Base-by-base conservation (phyloP, 2,797 vertebrate species). In the Sarcoramphus papa region DNA sequence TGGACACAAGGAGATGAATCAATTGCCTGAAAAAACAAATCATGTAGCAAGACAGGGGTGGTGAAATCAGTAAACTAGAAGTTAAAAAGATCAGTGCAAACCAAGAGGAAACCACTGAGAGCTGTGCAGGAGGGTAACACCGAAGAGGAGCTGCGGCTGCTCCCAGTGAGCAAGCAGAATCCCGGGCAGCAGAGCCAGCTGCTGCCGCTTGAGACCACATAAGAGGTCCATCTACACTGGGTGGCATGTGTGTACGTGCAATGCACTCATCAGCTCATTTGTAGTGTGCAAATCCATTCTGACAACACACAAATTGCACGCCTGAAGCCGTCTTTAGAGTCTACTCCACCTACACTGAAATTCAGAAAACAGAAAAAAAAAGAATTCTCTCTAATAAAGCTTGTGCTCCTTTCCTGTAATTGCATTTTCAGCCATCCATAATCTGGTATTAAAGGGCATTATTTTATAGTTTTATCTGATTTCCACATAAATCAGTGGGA, bases 121-220 rank as follows among this genome's bases (percentile, higher is more conserved):
- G 12, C 48, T 68, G 31, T 20, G 12, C 17, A n/a, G 35, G 33
- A n/a, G 6, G 15, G 9, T 14, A 31, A 17, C 40, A 27, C 9
- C 0, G 6, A 51, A 15, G 24, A 65, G 23, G 24, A 37, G 27
- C 56, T 35, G 40, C 2, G 3, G 30, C 20, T 0, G 2, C 4
- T 54, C 30, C 54, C 30, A 19, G 5, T 3, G 2, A 15, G 8
- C 3, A 2, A 56, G 30, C 25, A 23, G 40, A n/a, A 35, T 40
- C 25, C 23, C 1, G 1, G 20, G 23, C 20, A 25, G 20, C 0
- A 0, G 25, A 41, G 12, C 9, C 1, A 2, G 24, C 18, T 56
- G 64, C 30, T 47, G 9, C 27, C 0, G 1, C 28, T 25, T 16
- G 33, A 25, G 70, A 41, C 12, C 8, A 7, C 0, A 3, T n/a